These are phyloP conservation scores for Platycheirus albimanus DNA, from an alignment of 2,888 invertebrate species.

Conservation along the genomic window DNA sequence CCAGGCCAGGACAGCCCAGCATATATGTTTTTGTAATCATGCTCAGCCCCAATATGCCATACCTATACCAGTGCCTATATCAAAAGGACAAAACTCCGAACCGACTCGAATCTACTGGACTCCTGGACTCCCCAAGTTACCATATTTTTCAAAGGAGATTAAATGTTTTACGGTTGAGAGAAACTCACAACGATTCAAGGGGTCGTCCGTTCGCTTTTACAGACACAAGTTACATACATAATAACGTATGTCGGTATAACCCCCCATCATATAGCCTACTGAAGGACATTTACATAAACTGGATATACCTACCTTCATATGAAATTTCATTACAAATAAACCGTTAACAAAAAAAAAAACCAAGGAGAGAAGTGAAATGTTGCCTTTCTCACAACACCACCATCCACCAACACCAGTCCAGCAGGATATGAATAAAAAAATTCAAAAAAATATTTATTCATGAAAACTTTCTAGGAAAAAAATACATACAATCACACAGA, in stretches of 20 bases:
- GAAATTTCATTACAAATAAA: constrained; percentile 52
- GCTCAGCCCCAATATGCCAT: not conserved
- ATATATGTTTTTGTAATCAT: not conserved
- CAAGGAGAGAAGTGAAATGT: constrained; percentile 49
- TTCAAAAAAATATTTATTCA: constrained; percentile 60
- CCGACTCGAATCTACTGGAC: not conserved
- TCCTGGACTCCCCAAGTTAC: constrained; percentile 35
- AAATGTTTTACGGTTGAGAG: constrained; percentile 71
- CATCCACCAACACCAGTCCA: constrained; percentile 16
- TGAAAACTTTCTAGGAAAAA: constrained; percentile 27
- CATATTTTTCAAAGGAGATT: constrained; percentile 73
- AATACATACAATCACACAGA: not conserved
- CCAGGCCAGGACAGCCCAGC: not conserved
- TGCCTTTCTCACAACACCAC: constrained; percentile 42
- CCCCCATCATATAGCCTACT: not conserved
- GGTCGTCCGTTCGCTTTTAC: constrained; percentile 22
- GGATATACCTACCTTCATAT: constrained; percentile 55
- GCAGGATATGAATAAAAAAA: constrained; percentile 53
- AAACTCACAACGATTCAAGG: constrained; percentile 55
- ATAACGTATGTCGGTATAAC: not conserved
- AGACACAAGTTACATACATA: not conserved
- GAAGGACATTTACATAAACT: constrained; percentile 51
- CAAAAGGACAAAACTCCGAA: constrained; percentile 32
- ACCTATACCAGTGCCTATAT: not conserved
- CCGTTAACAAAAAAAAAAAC: constrained; percentile 13